These are phyloP conservation scores for Teleopsis dalmanni DNA, from an alignment of 1,140 invertebrate species.

Conservation along the genomic window DNA sequence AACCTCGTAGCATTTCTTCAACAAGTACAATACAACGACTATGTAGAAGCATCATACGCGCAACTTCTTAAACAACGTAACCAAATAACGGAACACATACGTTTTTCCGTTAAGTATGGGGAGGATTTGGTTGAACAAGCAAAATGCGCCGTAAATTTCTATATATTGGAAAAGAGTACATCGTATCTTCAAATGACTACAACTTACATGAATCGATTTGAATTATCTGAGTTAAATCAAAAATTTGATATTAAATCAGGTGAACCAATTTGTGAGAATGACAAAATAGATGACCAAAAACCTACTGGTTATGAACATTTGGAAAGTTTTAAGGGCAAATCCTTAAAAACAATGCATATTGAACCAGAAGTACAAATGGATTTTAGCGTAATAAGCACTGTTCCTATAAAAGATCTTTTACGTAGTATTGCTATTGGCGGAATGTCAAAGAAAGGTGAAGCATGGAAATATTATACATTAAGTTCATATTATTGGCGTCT, in stretches of 20 bases:
- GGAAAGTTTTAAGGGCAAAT: slow-evolving; percentile 52
- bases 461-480: slow-evolving; percentile 79
- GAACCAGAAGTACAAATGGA: slow-evolving; percentile 59
- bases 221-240: slow-evolving; percentile 25
- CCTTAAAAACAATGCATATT: slow-evolving; percentile 48
- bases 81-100: slow-evolving; percentile 34
- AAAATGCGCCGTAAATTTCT: slow-evolving; percentile 36
- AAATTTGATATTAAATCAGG: slow-evolving; percentile 26
- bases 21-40: slow-evolving; percentile 56
- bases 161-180: slow-evolving; percentile 30
- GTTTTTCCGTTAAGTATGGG: slow-evolving; percentile 30
- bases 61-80: slow-evolving; percentile 30
- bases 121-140: slow-evolving; percentile 37
- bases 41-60: slow-evolving; percentile 31
- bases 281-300: slow-evolving; percentile 53
- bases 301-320: slow-evolving; percentile 78
- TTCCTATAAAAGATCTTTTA: slow-evolving; percentile 45
- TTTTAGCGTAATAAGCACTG: slow-evolving; percentile 59
- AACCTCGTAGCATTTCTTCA: slow-evolving; percentile 74
- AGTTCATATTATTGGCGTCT: slow-evolving; percentile 80
- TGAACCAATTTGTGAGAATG: slow-evolving; percentile 60
- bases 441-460: slow-evolving; percentile 62
- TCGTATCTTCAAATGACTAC: slow-evolving; percentile 24
- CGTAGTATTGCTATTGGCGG: slow-evolving; percentile 45
- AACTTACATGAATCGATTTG: slow-evolving; percentile 29